Evolutionary conservation across 2,888 invertebrate species (phyloP), one percentile per base, ranked within the genome.

Genomic region (Eupithecia vulgata): DNA sequence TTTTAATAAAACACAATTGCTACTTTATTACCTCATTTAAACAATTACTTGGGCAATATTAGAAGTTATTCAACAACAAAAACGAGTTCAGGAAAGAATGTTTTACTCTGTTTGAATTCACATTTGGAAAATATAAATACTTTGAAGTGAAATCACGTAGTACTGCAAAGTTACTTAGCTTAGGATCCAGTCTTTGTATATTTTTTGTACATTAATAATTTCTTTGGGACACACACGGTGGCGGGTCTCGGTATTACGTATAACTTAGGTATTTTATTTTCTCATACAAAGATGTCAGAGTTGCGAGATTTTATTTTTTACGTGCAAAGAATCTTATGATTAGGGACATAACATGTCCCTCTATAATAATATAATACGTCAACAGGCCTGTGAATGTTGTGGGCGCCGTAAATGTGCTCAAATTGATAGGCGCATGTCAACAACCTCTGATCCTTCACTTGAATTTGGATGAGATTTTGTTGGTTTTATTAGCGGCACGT

Each of bases 221-320:
- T 90, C 83, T 84, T 83, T 82, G 87, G 86, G 84, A 84, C 87
- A 85, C 85, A 84, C 83, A 85, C 86, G 85, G 84, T 83, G 57
- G 85, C 86, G 85, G 84, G 81, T 80, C 82, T 82, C 80, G 78
- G 84, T 86, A 88, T 89, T 86, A 89, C 87, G 83, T 85, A 87
- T 87, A 90, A 88, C 83, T 89, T 88, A 86, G 85, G 80, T 85
- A 83, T 84, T 84, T 88, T 89, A 88, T 88, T 90, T 88, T 88
- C 84, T 86, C 85, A 86, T 88, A 87, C 85, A 85, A 87, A 87
- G 83, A 88, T 90, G 91, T 90, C 90, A 90, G 84, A 87, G 84
- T 87, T 88, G 84, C 84, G 85, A 87, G 88, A 87, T 89, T 90
- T 91, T 91, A 91, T 90, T 90, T 91, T 91, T 90, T 92, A 91